Conservation (phyloP, 1,140 invertebrate genomes). For the Achroia grisella region DNA sequence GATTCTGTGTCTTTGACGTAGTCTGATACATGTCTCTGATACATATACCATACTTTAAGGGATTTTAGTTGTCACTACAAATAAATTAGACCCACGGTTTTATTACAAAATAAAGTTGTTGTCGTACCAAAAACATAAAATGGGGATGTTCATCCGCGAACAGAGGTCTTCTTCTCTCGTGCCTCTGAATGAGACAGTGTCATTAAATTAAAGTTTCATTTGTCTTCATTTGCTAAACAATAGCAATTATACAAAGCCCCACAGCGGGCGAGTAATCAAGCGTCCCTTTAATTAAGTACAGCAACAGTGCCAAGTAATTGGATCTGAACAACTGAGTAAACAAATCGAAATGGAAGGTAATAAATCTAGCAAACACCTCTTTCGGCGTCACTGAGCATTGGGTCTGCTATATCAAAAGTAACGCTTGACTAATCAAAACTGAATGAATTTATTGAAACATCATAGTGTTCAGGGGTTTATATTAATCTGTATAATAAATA, state of each 20-base stretch:
- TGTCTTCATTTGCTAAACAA: constrained; percentile 74
- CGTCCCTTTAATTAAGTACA: constrained; percentile 74
- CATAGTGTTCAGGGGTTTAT: too few species aligned
- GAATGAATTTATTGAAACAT: neutral
- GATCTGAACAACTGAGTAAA: constrained; percentile 73
- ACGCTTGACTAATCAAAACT: constrained; percentile 9
- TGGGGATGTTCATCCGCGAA: constrained; percentile 41
- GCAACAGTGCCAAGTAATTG: constrained; percentile 73
- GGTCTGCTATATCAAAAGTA: constrained; percentile 41
- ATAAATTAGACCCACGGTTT: too few species aligned
- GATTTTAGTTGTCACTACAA: too few species aligned
- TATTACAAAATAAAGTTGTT: neutral
- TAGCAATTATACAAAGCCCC: constrained; percentile 73
- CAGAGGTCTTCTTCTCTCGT: constrained; percentile 53
- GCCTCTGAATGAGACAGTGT: constrained; percentile 67
- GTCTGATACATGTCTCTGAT: too few species aligned
- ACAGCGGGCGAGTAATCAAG: constrained; percentile 71
- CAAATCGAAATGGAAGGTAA: constrained; percentile 71
- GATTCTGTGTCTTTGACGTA: too few species aligned
- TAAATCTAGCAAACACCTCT: constrained; percentile 70
- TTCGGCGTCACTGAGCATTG: constrained; percentile 46
- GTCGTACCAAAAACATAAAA: constrained; percentile 32
- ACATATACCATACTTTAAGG: too few species aligned
- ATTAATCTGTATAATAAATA: too few species aligned
- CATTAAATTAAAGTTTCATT: constrained; percentile 74